Percentiles rank a stretch among this genome's conserved stretches.
Evolutionary conservation across 2,797 vertebrate genomes (phyloP).

Genomic region (Molossus molossus): DNA sequence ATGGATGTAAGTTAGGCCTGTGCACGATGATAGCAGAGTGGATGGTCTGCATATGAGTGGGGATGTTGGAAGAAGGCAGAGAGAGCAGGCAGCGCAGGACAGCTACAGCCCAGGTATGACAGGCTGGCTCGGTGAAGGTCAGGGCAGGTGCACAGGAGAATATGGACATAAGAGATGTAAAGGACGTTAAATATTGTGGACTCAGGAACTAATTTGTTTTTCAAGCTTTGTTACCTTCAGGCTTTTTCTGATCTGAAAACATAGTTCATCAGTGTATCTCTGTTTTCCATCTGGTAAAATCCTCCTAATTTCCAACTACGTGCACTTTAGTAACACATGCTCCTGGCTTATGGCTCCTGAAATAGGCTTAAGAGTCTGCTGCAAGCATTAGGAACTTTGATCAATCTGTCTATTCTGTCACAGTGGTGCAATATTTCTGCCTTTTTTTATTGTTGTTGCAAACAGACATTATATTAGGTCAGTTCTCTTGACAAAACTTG

Average conservation of each 20-base stretch:
- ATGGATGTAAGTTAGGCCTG: background rate
- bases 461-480: background rate
- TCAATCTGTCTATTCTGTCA: background rate
- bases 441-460: slow-evolving; percentile 11
- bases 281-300: slow-evolving; percentile 59
- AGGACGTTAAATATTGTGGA: background rate
- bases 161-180: background rate
- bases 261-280: background rate
- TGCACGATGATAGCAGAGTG: background rate
- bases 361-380: background rate
- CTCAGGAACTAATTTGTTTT: background rate
- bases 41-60: background rate
- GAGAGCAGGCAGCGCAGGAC: background rate
- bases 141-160: background rate
- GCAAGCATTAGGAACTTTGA: background rate
- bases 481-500: background rate
- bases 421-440: background rate
- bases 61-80: background rate
- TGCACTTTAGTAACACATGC: background rate
- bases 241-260: slow-evolving; percentile 58
- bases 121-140: background rate
- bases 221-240: background rate
- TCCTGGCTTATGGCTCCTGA: background rate
- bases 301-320: background rate
- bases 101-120: background rate